phyloP scores from a whole-genome alignment of 64 coral and sea anemone genomes.

The Montipora foliosa region DNA sequence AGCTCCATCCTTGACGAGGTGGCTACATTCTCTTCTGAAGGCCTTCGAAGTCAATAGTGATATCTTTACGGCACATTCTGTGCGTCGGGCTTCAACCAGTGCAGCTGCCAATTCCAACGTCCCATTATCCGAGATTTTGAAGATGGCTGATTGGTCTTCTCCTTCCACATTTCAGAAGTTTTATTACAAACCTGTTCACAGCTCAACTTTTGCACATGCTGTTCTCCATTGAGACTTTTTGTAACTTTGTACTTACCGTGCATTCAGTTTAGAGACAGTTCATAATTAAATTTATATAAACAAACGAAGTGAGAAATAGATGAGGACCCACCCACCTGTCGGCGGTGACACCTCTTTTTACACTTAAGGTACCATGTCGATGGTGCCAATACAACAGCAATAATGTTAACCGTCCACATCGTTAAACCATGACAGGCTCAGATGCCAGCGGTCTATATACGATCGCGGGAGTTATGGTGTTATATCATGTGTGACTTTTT shows the following conservation, averaged over 20 bases:
- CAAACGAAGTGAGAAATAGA: background rate
- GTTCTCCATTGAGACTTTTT: slow-evolving; percentile 35
- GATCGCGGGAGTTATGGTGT: background rate
- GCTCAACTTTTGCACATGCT: slow-evolving; percentile 4
- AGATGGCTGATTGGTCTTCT: too few relatives aligned
- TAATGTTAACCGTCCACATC: background rate
- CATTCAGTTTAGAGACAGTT: slow-evolving; percentile 9
- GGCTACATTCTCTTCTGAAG: slow-evolving; percentile 28
- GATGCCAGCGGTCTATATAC: background rate
- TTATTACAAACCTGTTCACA: background rate
- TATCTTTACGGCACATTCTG: background rate
- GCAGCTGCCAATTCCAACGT: too few relatives aligned
- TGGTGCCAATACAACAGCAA: background rate
- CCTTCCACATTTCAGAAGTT: too few relatives aligned
- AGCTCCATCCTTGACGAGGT: slow-evolving; percentile 3
- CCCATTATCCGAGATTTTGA: too few relatives aligned
- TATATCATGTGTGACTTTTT: background rate
- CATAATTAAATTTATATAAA: background rate
- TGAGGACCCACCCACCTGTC: background rate
- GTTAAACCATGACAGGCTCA: background rate
- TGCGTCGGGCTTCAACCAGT: too few relatives aligned
- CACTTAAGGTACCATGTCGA: background rate
- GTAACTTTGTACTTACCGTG: slow-evolving; percentile 12
- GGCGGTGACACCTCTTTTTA: background rate
- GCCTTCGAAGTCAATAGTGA: background rate